Conservation (phyloP, 2,888 invertebrate species). For the Abscondita cerata region DNA sequence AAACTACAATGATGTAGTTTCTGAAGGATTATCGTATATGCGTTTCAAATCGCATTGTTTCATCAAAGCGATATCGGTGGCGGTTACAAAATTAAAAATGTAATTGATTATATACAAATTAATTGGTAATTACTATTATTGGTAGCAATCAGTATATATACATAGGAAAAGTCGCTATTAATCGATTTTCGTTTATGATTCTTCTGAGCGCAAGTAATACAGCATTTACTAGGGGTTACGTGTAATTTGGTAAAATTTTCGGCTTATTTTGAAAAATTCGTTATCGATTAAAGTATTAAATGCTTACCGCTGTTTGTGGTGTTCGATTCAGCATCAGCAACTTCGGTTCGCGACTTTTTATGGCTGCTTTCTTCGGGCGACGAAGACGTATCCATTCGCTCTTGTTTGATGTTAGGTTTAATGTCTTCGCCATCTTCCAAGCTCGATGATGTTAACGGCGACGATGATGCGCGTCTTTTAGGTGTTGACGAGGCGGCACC, state of each 20-base stretch:
- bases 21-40: not conserved
- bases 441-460: conserved; percentile 56
- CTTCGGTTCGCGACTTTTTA: conserved; percentile 81
- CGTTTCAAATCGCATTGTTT: too few species aligned
- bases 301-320: conserved; percentile 88
- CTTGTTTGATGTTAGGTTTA: conserved; percentile 68
- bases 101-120: too few species aligned
- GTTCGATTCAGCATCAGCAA: conserved; percentile 88
- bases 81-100: too few species aligned
- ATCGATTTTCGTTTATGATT: conserved; percentile 21
- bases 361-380: conserved; percentile 68
- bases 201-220: conserved; percentile 8
- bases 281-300: not conserved
- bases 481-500: conserved; percentile 85
- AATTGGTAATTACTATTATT: too few species aligned
- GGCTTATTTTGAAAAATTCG: not conserved
- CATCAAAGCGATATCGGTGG: too few species aligned
- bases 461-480: conserved; percentile 65
- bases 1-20: not conserved
- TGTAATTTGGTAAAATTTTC: conserved; percentile 4
- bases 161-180: not conserved
- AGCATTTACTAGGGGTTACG: conserved; percentile 9
- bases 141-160: too few species aligned
- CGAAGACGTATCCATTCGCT: conserved; percentile 70
- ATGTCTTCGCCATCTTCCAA: conserved; percentile 59